Conservation (phyloP, 2,797 vertebrate species). For the Peromyscus melanophrys region DNA sequence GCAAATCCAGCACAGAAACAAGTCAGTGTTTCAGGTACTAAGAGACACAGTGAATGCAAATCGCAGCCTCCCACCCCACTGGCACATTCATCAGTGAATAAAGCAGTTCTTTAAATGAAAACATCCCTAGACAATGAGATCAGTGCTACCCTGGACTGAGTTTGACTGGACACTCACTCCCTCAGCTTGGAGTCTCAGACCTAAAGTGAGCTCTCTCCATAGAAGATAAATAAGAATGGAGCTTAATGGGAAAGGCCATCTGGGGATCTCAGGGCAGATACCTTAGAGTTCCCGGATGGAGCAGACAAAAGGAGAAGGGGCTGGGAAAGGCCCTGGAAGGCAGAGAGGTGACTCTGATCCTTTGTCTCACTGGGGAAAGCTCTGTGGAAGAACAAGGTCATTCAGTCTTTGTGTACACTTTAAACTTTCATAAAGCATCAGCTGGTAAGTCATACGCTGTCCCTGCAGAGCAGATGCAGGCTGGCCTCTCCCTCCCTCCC, state of each 20-base stretch:
- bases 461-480: conserved; percentile 14
- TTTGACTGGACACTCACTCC: conserved; percentile 23
- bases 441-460: not conserved
- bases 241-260: conserved; percentile 66
- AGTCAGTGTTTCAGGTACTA: conserved; percentile 44
- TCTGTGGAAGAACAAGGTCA: conserved; percentile 51
- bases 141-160: not conserved
- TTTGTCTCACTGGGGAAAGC: conserved; percentile 71
- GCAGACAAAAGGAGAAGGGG: conserved; percentile 71
- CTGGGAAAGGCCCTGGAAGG: conserved; percentile 72
- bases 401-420: conserved; percentile 52
- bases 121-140: conserved; percentile 57
- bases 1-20: conserved; percentile 36
- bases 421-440: conserved; percentile 13
- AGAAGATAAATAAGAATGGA: conserved; percentile 63
- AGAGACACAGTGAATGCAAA: conserved; percentile 1
- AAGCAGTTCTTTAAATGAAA: conserved; percentile 53
- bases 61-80: not conserved
- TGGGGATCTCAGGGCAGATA: conserved; percentile 73
- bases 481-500: not conserved
- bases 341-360: conserved; percentile 44
- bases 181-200: conserved; percentile 32
- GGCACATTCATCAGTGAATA: conserved; percentile 40
- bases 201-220: conserved; percentile 59
- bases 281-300: conserved; percentile 64